A percentile compares a stretch with the other conserved stretches of the same genome.
These are phyloP conservation scores for Amblyteles armatorius DNA, from an alignment of 2,888 invertebrate species.

Conservation along the genomic window DNA sequence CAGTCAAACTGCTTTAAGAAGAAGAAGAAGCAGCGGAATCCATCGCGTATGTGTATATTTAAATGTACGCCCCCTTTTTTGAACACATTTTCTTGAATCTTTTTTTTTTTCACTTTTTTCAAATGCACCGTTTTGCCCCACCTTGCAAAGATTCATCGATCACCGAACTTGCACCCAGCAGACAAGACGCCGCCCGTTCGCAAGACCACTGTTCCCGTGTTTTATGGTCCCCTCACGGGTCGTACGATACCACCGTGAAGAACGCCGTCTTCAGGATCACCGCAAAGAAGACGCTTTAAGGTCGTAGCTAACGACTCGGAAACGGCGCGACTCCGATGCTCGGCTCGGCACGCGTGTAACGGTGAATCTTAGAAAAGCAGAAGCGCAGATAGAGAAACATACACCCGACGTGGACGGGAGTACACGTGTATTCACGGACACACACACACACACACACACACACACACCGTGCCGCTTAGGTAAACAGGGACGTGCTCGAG, in stretches of 20 bases:
- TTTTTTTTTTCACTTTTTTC: too few species aligned
- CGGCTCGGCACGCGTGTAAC: constrained; percentile 51
- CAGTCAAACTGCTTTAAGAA: too few species aligned
- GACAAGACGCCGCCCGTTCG: not conserved
- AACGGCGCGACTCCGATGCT: constrained; percentile 31
- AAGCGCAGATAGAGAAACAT: constrained; percentile 12
- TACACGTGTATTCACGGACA: constrained; percentile 18
- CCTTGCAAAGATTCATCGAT: too few species aligned
- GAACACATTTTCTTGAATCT: too few species aligned
- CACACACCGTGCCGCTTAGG: not conserved
- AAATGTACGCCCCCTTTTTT: too few species aligned
- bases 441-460: constrained; percentile 13
- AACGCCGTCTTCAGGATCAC: constrained; percentile 7
- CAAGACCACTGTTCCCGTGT: not conserved
- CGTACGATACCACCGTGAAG: constrained; percentile 10
- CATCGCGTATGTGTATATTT: too few species aligned
- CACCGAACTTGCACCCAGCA: too few species aligned
- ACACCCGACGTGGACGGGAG: not conserved
- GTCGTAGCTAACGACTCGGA: constrained; percentile 51
- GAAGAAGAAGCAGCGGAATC: too few species aligned
- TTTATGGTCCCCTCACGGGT: not conserved
- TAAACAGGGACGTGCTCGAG: not conserved
- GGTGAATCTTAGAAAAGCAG: constrained; percentile 36
- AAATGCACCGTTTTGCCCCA: too few species aligned
- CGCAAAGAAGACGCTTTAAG: constrained; percentile 42